Percentiles rank a stretch among this genome's conserved stretches.
These are phyloP conservation scores for Channa striata DNA, from an alignment of 2,797 vertebrate genomes.

Conservation along the genomic window DNA sequence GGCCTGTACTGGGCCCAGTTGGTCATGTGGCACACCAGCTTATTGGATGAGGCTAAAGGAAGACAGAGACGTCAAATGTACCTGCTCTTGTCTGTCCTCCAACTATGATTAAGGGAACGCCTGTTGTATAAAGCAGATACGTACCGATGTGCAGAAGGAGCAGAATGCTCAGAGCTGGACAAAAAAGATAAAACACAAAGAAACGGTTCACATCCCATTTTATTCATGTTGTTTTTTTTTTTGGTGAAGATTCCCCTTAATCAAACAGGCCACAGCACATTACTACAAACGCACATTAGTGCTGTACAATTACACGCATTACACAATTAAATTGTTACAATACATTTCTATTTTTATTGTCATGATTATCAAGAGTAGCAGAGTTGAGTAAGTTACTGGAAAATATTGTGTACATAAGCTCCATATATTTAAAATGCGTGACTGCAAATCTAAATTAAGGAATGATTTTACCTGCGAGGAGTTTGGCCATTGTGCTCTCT, in stretches of 20 bases:
- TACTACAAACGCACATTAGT: no score
- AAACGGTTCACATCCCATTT: background rate
- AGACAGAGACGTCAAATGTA: background rate
- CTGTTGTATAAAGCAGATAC: constrained; percentile 23
- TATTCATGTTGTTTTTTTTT: no score
- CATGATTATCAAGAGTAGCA: no score
- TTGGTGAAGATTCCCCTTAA: no score
- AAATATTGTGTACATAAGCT: background rate
- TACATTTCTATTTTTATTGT: no score
- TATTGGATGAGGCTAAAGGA: constrained; percentile 81
- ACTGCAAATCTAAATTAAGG: background rate
- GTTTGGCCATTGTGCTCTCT: constrained; percentile 69
- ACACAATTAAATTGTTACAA: no score
- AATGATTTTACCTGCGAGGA: constrained; percentile 76
- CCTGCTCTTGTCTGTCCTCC: background rate
- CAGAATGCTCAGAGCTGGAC: constrained; percentile 80
- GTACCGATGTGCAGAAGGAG: constrained; percentile 82
- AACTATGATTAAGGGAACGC: background rate
- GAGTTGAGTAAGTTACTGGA: no score
- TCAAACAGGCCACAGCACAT: no score
- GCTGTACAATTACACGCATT: no score
- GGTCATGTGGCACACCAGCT: constrained; percentile 89
- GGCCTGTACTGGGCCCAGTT: constrained; percentile 93
- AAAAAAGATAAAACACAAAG: background rate
- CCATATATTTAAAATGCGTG: background rate